Conservation (phyloP, 1,140 invertebrate genomes). For the Solen grandis region DNA sequence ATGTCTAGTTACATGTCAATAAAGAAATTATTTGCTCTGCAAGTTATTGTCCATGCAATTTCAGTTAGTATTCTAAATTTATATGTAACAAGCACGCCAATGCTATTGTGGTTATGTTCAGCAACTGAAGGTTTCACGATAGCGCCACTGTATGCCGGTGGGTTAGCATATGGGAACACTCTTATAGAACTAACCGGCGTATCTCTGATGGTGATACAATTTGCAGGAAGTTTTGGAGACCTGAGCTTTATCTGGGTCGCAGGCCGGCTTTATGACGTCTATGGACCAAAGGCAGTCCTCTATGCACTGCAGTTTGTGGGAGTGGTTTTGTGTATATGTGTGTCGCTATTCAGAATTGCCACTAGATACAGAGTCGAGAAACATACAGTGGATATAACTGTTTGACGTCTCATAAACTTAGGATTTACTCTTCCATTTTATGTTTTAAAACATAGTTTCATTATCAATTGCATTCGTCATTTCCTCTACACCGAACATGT, state of each 20-base stretch:
- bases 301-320: conserved; percentile 10
- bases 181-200: conserved; percentile 30
- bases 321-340: conserved; percentile 1
- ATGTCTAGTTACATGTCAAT: conserved; percentile 8
- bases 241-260: conserved; percentile 30
- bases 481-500: too few relatives aligned
- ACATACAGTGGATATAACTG: too few relatives aligned
- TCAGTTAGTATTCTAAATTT: conserved; percentile 7
- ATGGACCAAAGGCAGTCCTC: conserved; percentile 22
- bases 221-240: conserved; percentile 29
- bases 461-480: too few relatives aligned
- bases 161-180: conserved; percentile 31
- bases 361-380: conserved; percentile 3
- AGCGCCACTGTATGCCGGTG: conserved; percentile 1
- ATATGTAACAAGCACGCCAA: not conserved
- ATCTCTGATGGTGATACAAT: conserved; percentile 19
- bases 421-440: too few relatives aligned
- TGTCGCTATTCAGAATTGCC: not conserved
- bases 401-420: too few relatives aligned
- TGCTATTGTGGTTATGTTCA: conserved; percentile 19
- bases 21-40: conserved; percentile 1
- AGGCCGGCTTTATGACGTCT: conserved; percentile 26
- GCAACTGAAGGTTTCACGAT: conserved; percentile 7
- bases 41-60: conserved; percentile 17
- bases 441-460: too few relatives aligned